These are phyloP conservation scores for Kryptolebias ocellatus DNA, from an alignment of 2,797 vertebrate genomes.

Conservation along the genomic window DNA sequence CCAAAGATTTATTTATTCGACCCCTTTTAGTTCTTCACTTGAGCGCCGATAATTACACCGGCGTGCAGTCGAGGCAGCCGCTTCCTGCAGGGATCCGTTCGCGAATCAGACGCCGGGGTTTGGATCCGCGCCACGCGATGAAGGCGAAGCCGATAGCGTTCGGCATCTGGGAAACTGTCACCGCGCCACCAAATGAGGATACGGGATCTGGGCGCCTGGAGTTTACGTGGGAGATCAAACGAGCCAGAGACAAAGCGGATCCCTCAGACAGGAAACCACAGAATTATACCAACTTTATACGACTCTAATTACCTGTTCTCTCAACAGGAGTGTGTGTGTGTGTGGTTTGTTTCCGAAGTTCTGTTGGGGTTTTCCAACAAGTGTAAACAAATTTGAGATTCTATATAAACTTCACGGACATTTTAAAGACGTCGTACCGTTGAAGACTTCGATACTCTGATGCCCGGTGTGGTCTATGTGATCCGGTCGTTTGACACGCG, in stretches of 20 bases:
- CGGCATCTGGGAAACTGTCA: conserved; percentile 80
- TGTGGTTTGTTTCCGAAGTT: conserved; percentile 13
- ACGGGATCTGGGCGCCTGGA: conserved; percentile 65
- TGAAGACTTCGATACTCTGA: background rate
- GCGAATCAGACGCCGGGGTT: conserved; percentile 78
- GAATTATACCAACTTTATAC: conserved; percentile 42
- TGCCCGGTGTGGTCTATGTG: background rate
- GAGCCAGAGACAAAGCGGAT: conserved; percentile 31
- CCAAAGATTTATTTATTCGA: conserved; percentile 81
- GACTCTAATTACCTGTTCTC: conserved; percentile 35
- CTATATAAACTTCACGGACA: conserved; percentile 4
- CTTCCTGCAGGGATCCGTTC: conserved; percentile 81
- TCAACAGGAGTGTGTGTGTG: background rate
- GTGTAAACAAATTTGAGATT: conserved; percentile 12
- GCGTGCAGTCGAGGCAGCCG: conserved; percentile 35
- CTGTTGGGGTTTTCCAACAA: conserved; percentile 4
- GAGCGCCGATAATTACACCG: conserved; percentile 74
- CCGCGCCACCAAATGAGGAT: conserved; percentile 62
- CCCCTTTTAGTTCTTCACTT: conserved; percentile 64
- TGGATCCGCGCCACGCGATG: conserved; percentile 75
- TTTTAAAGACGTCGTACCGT: conserved; percentile 1
- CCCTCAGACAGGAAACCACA: conserved; percentile 48
- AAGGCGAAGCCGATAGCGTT: conserved; percentile 69
- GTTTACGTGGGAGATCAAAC: conserved; percentile 56
- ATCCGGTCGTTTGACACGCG: conserved; percentile 30